These are phyloP conservation scores for Strix uralensis DNA, from an alignment of 2,113 vertebrate species.

Conservation along the genomic window DNA sequence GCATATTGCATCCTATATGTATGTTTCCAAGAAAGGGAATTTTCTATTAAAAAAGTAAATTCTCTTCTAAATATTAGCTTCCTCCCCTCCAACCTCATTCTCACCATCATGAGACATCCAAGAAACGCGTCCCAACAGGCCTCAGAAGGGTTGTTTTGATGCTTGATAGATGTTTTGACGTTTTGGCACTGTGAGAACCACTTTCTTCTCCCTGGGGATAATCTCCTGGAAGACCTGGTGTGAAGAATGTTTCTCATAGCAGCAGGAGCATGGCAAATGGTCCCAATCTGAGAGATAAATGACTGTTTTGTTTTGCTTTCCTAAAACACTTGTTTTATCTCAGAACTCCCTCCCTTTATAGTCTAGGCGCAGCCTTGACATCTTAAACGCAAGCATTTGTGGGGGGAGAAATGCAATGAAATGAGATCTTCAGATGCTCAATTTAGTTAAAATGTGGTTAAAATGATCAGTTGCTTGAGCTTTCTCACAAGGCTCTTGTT, in stretches of 20 bases:
- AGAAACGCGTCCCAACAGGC: background rate
- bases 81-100: background rate
- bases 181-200: background rate
- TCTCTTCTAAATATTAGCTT: background rate
- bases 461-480: background rate
- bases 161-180: background rate
- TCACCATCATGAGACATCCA: background rate
- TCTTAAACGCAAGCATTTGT: slow-evolving; percentile 6
- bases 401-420: background rate
- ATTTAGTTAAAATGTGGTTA: slow-evolving; percentile 43
- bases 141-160: background rate
- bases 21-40: background rate
- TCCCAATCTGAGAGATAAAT: slow-evolving; percentile 21
- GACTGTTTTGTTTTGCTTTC: slow-evolving; percentile 35
- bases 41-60: background rate
- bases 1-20: background rate
- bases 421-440: slow-evolving; percentile 43
- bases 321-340: slow-evolving; percentile 17
- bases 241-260: slow-evolving; percentile 14
- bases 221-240: slow-evolving; percentile 33
- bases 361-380: background rate
- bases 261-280: slow-evolving; percentile 12
- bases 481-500: slow-evolving; percentile 34
- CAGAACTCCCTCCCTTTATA: background rate
- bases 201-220: slow-evolving; percentile 32